Conservation (phyloP, 2,113 vertebrate species). For the Chloropsis cyanopogon region DNA sequence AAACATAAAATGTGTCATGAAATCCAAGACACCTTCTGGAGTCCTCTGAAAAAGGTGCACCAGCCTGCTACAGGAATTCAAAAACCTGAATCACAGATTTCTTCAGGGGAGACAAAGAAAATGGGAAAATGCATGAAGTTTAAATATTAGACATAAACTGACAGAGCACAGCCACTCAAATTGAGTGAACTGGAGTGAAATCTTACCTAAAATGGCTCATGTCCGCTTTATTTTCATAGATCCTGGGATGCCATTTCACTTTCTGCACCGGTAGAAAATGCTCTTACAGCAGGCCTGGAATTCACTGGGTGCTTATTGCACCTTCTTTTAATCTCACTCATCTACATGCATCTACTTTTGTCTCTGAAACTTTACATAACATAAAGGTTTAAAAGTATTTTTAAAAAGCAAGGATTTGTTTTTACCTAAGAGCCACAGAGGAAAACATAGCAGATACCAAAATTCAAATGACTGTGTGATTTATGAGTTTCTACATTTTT, state of each 20-base stretch:
- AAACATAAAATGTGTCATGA: not conserved
- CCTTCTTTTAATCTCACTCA: not conserved
- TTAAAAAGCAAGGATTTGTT: not conserved
- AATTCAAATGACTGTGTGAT: not conserved
- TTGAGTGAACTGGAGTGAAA: not conserved
- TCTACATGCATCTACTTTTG: not conserved
- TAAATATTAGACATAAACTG: not conserved
- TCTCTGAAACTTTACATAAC: not conserved
- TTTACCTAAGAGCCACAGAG: not conserved
- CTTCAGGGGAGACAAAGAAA: not conserved
- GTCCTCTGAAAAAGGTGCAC: not conserved
- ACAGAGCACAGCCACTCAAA: not conserved
- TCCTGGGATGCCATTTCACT: not conserved
- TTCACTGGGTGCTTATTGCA: not conserved
- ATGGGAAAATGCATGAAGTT: not conserved
- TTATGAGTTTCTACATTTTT: not conserved
- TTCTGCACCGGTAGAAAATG: not conserved
- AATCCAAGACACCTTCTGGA: not conserved
- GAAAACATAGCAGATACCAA: not conserved
- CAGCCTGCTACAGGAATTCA: not conserved
- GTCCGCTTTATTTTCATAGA: not conserved
- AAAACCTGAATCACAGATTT: not conserved
- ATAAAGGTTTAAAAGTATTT: not conserved
- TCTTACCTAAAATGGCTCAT: not conserved
- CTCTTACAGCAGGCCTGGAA: not conserved